These are phyloP conservation scores for Amazonetta brasiliensis DNA, from an alignment of 2,797 vertebrate species.

Conservation along the genomic window DNA sequence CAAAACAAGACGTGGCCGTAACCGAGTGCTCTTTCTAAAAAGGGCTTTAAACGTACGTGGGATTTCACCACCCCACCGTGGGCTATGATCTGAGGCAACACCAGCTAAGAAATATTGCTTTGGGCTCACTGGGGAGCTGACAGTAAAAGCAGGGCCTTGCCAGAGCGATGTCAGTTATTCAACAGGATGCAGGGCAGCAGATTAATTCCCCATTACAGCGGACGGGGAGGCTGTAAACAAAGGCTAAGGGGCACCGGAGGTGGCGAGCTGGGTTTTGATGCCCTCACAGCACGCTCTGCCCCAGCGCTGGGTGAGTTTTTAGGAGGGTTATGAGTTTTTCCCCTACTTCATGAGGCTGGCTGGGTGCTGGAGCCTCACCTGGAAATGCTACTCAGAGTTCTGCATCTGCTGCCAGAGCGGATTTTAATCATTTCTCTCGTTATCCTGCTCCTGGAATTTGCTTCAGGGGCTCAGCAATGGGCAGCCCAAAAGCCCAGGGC, in stretches of 20 bases:
- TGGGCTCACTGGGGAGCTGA: slow-evolving; percentile 49
- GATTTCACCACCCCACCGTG: slow-evolving; percentile 7
- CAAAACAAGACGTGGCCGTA: background rate
- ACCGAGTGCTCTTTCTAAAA: background rate
- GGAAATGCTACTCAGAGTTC: background rate
- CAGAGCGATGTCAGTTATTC: background rate
- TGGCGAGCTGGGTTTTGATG: background rate
- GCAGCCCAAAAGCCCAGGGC: background rate
- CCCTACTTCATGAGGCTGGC: background rate
- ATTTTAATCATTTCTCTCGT: slow-evolving; percentile 36
- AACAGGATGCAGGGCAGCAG: background rate
- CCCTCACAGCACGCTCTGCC: background rate
- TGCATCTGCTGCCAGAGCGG: background rate
- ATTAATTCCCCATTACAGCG: background rate
- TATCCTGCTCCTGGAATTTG: slow-evolving; percentile 32
- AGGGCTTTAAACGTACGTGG: background rate
- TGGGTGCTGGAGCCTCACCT: background rate
- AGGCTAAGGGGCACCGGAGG: background rate
- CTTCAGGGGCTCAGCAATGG: background rate
- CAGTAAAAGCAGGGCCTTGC: slow-evolving; percentile 20
- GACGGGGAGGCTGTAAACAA: slow-evolving; percentile 1
- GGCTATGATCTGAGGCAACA: background rate
- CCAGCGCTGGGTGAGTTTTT: background rate
- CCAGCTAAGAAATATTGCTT: slow-evolving; percentile 29
- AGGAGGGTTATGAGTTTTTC: background rate